Evolutionary conservation across 2,113 vertebrate species (phyloP), one percentile per base, ranked within the genome.

Genomic region (Falcunculus frontatus): DNA sequence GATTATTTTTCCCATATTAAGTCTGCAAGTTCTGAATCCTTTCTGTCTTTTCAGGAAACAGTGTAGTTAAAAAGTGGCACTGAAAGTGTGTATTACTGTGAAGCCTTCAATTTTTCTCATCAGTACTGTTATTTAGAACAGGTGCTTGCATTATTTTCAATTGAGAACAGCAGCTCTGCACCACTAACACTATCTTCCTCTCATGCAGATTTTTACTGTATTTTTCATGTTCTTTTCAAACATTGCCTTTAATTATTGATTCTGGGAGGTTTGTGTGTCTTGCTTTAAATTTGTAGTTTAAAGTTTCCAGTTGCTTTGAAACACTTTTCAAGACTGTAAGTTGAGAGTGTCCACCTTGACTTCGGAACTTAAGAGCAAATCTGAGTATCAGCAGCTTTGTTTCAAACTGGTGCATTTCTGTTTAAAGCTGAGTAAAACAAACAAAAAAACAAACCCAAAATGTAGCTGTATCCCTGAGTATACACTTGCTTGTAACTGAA

Each of bases 61-160:
- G n/a, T 73, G 41, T 76, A 50, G n/a, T 85, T 69, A 53, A 79
- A 77, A 93, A 81, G 73, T 55, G 80, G 33, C 83, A 77, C 87
- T 84, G 59, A 82, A 92, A 93, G 29, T 33, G 50, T 78, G 44
- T 75, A 33, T 93, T 95, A 92, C 91, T 93, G 86, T 91, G 92
- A 96, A 94, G 83, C 70, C 73, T 79, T 84, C 73, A 33, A 4
- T 37, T 82, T 84, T 86, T 81, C 59, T 90, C 33, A 37, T 65
- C 39, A 30, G 84, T 90, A 83, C 68, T 91, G 72, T 90, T 93
- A 50, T 0, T 93, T 15, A 29, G 39, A 75, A 42, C 23, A 72
- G 86, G 57, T 95, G 80, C 85, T 94, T 75, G 59, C n/a, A 41
- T 67, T 92, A 22, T 73, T 90, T 83, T 73, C 35, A 46, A 4